Evolutionary conservation across 35 echinoderm and acorn worm species (phyloP).

Genomic region (Ophiothrix spiculata): DNA sequence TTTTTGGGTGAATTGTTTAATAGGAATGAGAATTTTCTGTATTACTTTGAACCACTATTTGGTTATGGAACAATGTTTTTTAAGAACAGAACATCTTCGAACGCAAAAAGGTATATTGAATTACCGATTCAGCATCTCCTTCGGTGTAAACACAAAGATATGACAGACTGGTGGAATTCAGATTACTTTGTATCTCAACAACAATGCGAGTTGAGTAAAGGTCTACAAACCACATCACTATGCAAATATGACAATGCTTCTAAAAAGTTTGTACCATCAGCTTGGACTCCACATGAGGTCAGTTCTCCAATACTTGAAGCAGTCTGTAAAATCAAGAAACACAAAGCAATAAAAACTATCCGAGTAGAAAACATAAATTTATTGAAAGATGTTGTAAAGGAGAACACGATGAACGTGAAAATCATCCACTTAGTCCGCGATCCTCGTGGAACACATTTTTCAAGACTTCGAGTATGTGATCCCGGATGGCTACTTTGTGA

Average conservation of each 20-base stretch:
- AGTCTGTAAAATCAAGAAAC: neutral
- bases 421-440: neutral
- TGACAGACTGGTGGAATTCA: neutral
- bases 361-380: neutral
- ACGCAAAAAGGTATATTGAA: neutral
- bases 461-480: neutral
- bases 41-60: neutral
- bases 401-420: neutral
- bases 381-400: neutral
- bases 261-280: neutral
- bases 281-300: neutral
- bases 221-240: neutral
- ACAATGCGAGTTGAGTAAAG: neutral
- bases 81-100: neutral
- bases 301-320: neutral
- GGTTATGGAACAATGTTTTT: neutral
- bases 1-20: neutral
- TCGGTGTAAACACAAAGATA: neutral
- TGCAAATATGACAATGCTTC: neutral
- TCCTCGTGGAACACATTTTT: neutral
- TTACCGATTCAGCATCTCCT: neutral
- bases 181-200: neutral
- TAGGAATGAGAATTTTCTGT: neutral
- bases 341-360: neutral
- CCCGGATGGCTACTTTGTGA: neutral